Evolutionary conservation across 2,113 vertebrate species (phyloP).

Genomic region (Dasyprocta punctata): DNA sequence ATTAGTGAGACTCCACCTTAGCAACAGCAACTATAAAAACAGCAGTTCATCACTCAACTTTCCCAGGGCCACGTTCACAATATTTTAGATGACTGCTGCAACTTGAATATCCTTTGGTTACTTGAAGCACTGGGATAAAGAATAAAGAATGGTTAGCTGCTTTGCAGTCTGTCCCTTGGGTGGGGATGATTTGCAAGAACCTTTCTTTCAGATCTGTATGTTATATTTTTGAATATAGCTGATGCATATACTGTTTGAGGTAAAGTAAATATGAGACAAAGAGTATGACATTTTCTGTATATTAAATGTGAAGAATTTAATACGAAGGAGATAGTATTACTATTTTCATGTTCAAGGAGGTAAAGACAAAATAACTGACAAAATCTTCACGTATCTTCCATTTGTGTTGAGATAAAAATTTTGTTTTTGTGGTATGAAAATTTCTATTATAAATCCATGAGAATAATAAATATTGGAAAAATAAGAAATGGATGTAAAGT

Average conservation of each 20-base stretch:
- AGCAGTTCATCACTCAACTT: background rate
- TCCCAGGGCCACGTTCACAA: background rate
- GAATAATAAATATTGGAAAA: background rate
- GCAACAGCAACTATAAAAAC: background rate
- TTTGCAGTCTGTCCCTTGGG: background rate
- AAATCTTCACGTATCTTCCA: background rate
- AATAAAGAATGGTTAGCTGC: background rate
- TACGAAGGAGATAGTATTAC: too few relatives aligned
- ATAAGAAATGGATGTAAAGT: background rate
- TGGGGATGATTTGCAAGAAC: background rate
- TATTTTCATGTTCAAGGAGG: background rate
- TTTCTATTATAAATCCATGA: background rate
- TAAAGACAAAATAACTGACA: background rate
- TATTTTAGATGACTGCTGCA: background rate
- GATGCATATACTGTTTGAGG: background rate
- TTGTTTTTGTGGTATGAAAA: background rate
- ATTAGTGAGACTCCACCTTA: background rate
- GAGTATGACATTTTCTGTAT: background rate
- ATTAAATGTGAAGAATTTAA: background rate
- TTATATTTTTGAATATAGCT: background rate
- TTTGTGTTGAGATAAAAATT: background rate
- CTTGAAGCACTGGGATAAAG: background rate
- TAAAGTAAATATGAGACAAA: background rate
- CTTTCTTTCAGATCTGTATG: background rate
- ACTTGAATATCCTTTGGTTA: too few relatives aligned